These are phyloP conservation scores for Ctenochaetus hawaiiensis DNA, from an alignment of 2,797 vertebrate genomes.

Conservation along the genomic window DNA sequence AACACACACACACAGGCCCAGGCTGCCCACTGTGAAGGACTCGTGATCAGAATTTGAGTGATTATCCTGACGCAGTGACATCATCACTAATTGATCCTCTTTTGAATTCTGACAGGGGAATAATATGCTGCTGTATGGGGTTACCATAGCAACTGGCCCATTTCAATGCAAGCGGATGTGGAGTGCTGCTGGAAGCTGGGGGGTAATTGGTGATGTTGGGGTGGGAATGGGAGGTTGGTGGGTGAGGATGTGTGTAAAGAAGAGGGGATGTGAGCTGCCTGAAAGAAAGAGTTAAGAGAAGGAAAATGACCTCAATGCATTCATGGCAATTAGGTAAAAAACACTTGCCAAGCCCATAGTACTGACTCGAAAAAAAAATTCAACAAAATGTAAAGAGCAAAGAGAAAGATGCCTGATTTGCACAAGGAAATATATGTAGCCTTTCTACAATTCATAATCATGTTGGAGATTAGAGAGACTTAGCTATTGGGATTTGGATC, in stretches of 20 bases:
- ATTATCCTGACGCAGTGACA: conserved; percentile 62
- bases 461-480: neutral
- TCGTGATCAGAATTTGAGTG: conserved; percentile 49
- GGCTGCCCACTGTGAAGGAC: conserved; percentile 1
- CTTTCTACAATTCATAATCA: neutral
- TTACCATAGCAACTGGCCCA: conserved; percentile 78
- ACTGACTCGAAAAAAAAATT: neutral
- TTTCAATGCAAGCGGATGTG: conserved; percentile 66
- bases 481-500: conserved; percentile 39
- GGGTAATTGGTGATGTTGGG: conserved; percentile 60
- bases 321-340: neutral
- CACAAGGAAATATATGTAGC: conserved; percentile 7
- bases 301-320: neutral
- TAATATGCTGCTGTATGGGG: conserved; percentile 71
- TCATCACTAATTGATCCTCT: conserved; percentile 79
- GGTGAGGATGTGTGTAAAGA: conserved; percentile 1
- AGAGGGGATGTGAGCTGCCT: conserved; percentile 14
- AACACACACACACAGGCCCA: neutral
- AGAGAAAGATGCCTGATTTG: neutral
- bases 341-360: conserved; percentile 4
- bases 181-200: conserved; percentile 56
- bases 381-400: conserved; percentile 1
- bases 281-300: conserved; percentile 34
- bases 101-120: conserved; percentile 64
- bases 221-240: conserved; percentile 17